These are phyloP conservation scores for Nautilus pompilius DNA, from an alignment of 1,140 invertebrate genomes.

Conservation along the genomic window DNA sequence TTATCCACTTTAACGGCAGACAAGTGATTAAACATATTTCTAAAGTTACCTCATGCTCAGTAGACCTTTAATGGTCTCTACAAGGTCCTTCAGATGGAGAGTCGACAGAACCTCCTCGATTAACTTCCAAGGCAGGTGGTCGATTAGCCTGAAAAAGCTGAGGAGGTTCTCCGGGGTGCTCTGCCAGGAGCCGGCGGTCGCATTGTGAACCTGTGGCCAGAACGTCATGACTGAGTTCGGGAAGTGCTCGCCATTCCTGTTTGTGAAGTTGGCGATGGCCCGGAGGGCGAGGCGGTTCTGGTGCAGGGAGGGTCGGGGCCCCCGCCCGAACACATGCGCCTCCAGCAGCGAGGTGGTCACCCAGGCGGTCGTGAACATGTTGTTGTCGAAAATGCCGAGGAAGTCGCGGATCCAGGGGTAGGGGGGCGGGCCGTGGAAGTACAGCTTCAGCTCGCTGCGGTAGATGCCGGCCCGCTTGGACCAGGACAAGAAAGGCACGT, in stretches of 20 bases:
- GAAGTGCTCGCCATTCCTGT: conserved; percentile 28
- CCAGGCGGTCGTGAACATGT: conserved; percentile 42
- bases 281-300: conserved; percentile 29
- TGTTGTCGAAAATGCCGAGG: conserved; percentile 38
- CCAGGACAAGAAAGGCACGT: conserved; percentile 25
- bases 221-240: conserved; percentile 38
- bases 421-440: conserved; percentile 27
- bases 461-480: conserved; percentile 29
- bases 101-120: conserved; percentile 34
- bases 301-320: conserved; percentile 14
- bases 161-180: conserved; percentile 38
- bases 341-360: conserved; percentile 32
- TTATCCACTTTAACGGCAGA: too few relatives aligned
- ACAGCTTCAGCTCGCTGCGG: conserved; percentile 27
- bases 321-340: conserved; percentile 23
- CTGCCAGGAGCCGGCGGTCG: conserved; percentile 21
- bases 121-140: conserved; percentile 22
- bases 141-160: conserved; percentile 21
- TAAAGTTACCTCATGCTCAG: conserved; percentile 21
- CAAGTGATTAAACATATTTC: too few relatives aligned
- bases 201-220: conserved; percentile 42
- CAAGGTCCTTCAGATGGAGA: conserved; percentile 27
- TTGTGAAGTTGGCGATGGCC: conserved; percentile 25
- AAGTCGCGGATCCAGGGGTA: conserved; percentile 18
- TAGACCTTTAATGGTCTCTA: conserved; percentile 18